phyloP scores from a whole-genome alignment of 2,888 invertebrate genomes.

The Augiades crinisus region DNA sequence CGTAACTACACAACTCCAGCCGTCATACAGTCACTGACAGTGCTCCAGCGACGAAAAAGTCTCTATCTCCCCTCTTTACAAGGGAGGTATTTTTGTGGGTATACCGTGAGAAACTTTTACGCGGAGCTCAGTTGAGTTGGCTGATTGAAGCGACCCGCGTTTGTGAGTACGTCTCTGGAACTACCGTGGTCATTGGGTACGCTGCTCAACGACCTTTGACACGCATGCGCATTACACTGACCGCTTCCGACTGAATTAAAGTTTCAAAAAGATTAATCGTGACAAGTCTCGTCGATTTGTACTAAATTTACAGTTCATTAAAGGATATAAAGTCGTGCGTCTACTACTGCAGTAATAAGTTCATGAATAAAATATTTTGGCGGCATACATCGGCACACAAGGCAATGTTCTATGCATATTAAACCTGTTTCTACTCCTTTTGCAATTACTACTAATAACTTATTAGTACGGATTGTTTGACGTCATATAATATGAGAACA shows the following conservation, averaged over 20 bases:
- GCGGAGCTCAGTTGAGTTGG: conserved; percentile 35
- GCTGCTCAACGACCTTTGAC: conserved; percentile 49
- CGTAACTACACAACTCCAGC: conserved; percentile 47
- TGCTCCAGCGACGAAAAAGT: conserved; percentile 2
- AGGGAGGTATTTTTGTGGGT: conserved; percentile 7
- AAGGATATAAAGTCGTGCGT: not conserved
- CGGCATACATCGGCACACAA: no score
- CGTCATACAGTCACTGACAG: conserved; percentile 40
- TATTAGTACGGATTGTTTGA: no score
- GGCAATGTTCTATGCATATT: no score
- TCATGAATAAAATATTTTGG: not conserved
- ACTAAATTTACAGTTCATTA: conserved; percentile 20
- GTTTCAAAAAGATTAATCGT: conserved; percentile 23
- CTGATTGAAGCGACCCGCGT: conserved; percentile 44
- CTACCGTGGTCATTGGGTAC: conserved; percentile 47
- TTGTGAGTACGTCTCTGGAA: conserved; percentile 45
- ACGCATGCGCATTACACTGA: conserved; percentile 58
- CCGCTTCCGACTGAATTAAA: conserved; percentile 27
- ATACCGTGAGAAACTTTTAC: conserved; percentile 52
- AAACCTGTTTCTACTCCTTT: no score
- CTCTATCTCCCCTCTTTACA: not conserved
- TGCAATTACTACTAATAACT: no score
- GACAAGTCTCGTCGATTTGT: conserved; percentile 19
- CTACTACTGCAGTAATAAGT: not conserved
- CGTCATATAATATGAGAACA: no score